Evolutionary conservation across 1,140 invertebrate genomes (phyloP).

Genomic region (Lithobius niger): DNA sequence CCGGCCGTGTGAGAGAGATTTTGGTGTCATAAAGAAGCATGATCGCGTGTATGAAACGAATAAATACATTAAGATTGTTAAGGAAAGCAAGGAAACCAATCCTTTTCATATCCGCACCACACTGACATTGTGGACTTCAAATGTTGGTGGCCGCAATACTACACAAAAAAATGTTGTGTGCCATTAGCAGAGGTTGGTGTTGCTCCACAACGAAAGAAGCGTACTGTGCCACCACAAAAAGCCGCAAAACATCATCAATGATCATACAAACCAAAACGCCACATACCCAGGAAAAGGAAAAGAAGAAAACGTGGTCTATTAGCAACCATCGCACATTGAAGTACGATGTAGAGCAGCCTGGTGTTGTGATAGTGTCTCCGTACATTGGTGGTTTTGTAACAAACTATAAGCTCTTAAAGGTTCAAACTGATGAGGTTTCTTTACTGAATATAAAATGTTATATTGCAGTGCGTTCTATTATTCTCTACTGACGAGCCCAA

Average conservation of each 20-base stretch:
- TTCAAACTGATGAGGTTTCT: background rate
- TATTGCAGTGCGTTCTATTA: background rate
- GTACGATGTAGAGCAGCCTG: background rate
- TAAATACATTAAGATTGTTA: background rate
- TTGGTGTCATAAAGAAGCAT: slow-evolving; percentile 11
- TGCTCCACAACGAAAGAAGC: background rate
- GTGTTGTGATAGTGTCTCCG: background rate
- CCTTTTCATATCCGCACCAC: background rate
- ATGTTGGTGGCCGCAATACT: background rate
- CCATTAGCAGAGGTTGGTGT: background rate
- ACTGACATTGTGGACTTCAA: background rate
- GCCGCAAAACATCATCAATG: no score
- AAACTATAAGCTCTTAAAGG: background rate
- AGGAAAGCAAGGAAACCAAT: background rate
- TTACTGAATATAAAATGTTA: background rate
- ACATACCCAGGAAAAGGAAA: no score
- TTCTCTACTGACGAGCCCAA: no score
- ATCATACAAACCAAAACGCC: no score
- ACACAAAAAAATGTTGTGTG: background rate
- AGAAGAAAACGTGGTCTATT: background rate
- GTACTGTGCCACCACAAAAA: background rate
- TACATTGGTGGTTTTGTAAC: background rate
- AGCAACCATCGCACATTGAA: background rate
- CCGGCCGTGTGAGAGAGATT: slow-evolving; percentile 17
- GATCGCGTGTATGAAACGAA: slow-evolving; percentile 11